Evolutionary conservation across 2,113 vertebrate species (phyloP).

Genomic region (Apodemus speciosus): DNA sequence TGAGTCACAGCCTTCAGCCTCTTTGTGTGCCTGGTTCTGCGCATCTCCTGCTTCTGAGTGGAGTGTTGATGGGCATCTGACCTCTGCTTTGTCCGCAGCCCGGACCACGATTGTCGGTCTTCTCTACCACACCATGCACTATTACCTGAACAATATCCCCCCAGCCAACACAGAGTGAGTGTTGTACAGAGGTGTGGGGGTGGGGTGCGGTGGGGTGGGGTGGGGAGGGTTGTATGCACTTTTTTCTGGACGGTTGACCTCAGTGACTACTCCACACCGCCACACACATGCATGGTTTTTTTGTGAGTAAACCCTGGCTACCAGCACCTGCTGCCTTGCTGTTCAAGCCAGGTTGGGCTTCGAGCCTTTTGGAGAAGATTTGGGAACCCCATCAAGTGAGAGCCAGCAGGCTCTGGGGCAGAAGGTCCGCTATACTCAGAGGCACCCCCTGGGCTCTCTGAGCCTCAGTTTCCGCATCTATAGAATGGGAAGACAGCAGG

Average conservation of each 20-base stretch:
- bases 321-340: neutral
- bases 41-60: accelerated
- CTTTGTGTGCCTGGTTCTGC: accelerated
- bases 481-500: neutral
- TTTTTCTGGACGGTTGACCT: accelerated
- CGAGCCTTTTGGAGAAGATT: neutral
- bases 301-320: neutral
- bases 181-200: neutral
- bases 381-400: accelerated
- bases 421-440: neutral
- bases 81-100: conserved; percentile 81
- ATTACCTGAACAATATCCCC: conserved; percentile 89
- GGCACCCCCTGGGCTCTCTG: neutral
- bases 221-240: accelerated
- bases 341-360: neutral
- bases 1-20: neutral
- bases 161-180: conserved; percentile 92
- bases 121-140: conserved; percentile 94
- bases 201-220: neutral
- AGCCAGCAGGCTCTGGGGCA: neutral
- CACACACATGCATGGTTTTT: neutral
- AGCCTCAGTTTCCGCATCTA: neutral
- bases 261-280: accelerated
- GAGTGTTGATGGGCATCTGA: neutral
- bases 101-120: conserved; percentile 95